These are phyloP conservation scores for Callopanchax toddi DNA, from an alignment of 2,113 vertebrate genomes.

Conservation along the genomic window DNA sequence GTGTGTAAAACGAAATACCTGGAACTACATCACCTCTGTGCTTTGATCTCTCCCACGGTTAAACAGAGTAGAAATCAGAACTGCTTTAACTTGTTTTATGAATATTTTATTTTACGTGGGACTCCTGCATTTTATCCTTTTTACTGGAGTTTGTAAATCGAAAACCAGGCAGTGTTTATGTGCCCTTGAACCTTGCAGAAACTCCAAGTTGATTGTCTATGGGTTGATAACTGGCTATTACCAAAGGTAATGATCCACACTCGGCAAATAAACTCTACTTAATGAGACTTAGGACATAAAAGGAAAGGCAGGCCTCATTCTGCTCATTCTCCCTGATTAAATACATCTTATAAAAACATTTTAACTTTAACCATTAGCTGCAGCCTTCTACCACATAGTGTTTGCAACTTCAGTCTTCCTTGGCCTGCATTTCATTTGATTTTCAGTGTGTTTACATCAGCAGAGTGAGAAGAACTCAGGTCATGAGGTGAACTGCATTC, in stretches of 20 bases:
- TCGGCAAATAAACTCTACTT: slow-evolving; percentile 71
- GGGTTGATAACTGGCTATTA: slow-evolving; percentile 70
- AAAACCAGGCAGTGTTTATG: slow-evolving; percentile 45
- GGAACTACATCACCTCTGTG: slow-evolving; percentile 1
- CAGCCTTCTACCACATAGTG: too few species aligned
- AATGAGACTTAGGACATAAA: slow-evolving; percentile 70
- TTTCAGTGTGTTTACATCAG: not conserved
- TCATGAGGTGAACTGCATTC: slow-evolving; percentile 2
- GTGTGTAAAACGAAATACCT: not conserved
- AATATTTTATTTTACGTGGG: not conserved
- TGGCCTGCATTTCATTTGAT: slow-evolving; percentile 13
- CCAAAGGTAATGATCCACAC: slow-evolving; percentile 73
- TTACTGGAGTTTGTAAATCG: slow-evolving; percentile 27
- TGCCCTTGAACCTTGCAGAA: slow-evolving; percentile 48
- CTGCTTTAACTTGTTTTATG: slow-evolving; percentile 1
- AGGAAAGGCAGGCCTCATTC: slow-evolving; percentile 27
- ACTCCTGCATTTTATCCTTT: not conserved
- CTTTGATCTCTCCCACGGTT: not conserved
- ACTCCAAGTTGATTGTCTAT: slow-evolving; percentile 62
- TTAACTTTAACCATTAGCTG: slow-evolving; percentile 12
- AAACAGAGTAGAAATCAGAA: not conserved
- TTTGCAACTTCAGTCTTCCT: too few species aligned
- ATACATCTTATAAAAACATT: slow-evolving; percentile 22
- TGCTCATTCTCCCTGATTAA: slow-evolving; percentile 35
- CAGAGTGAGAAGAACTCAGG: slow-evolving; percentile 6